phyloP scores from a whole-genome alignment of 2,113 vertebrate species.

The Heterotilapia buettikoferi region DNA sequence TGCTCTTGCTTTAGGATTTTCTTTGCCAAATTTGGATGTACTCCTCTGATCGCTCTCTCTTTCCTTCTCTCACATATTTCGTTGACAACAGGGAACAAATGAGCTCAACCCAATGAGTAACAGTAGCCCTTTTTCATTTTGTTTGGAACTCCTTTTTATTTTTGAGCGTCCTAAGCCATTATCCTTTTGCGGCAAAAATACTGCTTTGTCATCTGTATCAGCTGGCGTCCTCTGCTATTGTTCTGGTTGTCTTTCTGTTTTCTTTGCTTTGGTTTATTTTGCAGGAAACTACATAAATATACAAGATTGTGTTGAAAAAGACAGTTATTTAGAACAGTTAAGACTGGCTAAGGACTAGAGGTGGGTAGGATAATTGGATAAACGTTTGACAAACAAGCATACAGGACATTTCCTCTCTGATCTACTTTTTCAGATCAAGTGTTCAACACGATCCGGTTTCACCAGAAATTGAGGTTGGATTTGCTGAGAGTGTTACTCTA shows the following conservation, averaged over 20 bases:
- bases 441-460: neutral
- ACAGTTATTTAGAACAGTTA: neutral
- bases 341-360: neutral
- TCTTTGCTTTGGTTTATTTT: neutral
- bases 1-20: neutral
- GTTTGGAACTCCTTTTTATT: neutral
- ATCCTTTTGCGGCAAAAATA: neutral
- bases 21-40: neutral
- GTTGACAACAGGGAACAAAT: neutral
- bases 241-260: neutral
- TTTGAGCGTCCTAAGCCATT: neutral
- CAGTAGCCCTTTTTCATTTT: neutral
- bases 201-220: neutral
- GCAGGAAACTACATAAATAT: neutral
- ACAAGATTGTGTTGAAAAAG: neutral
- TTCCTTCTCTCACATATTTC: neutral
- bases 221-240: neutral
- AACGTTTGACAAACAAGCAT: neutral
- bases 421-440: neutral
- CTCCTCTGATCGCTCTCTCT: neutral
- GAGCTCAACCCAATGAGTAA: neutral
- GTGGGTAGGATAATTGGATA: neutral
- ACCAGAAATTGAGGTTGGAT: neutral
- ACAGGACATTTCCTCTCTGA: neutral
- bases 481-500: neutral